Evolutionary conservation across 2,113 vertebrate species (phyloP).

Genomic region (Tragelaphus strepsiceros): DNA sequence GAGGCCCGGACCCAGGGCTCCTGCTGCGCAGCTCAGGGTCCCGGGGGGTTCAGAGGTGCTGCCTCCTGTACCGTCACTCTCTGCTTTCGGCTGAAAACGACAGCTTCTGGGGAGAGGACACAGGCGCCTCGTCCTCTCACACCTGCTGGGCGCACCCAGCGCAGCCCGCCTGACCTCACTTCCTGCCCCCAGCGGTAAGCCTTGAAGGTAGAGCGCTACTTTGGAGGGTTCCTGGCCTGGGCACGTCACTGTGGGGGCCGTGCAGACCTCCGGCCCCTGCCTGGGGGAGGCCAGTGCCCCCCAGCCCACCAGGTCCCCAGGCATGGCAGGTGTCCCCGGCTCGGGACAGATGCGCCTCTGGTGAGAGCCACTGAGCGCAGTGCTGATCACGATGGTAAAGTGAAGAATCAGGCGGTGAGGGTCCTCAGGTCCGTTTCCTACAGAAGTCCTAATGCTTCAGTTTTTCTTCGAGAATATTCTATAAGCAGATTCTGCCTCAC

Average conservation of each 20-base stretch:
- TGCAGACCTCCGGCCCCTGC: not conserved
- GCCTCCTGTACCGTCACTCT: fast-evolving
- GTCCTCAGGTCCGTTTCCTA: not conserved
- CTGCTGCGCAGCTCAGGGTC: not conserved
- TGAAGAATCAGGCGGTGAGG: not conserved
- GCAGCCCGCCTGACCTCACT: fast-evolving
- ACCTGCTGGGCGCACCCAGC: too few relatives aligned
- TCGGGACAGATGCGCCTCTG: not conserved
- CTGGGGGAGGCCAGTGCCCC: not conserved
- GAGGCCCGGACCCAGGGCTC: not conserved
- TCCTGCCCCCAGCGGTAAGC: too few relatives aligned
- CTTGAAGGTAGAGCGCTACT: fast-evolving
- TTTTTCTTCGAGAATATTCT: not conserved
- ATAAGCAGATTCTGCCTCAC: fast-evolving
- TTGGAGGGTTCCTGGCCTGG: not conserved
- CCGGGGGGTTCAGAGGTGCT: not conserved
- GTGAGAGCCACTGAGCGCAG: not conserved
- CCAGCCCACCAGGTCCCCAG: not conserved
- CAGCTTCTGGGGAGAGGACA: fast-evolving
- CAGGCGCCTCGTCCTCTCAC: fast-evolving
- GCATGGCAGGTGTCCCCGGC: not conserved
- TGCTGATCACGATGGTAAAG: not conserved
- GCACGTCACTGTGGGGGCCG: fast-evolving
- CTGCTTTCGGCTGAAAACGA: not conserved
- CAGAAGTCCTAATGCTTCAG: not conserved